A percentile compares a stretch with the other conserved stretches of the same genome.
phyloP scores from a whole-genome alignment of 2,888 invertebrate genomes.

The Acanthosoma haemorrhoidale region DNA sequence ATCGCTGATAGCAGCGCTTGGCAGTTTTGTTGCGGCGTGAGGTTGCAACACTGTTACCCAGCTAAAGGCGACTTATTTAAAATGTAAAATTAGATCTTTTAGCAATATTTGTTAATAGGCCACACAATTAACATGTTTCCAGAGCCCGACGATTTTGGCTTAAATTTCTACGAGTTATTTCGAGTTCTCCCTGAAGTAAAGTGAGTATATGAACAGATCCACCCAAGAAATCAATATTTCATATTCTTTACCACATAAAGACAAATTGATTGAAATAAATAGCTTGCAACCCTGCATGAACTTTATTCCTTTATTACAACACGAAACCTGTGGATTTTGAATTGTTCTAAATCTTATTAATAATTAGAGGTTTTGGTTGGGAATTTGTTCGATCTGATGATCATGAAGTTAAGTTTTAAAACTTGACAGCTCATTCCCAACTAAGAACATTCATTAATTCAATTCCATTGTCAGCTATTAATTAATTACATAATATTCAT shows the following conservation, averaged over 20 bases:
- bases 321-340: too few relatives aligned
- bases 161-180: slow-evolving; percentile 50
- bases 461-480: not conserved
- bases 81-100: not conserved
- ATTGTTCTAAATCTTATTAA: too few relatives aligned
- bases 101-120: not conserved
- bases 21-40: not conserved
- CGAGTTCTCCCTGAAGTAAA: slow-evolving; percentile 49
- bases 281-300: too few relatives aligned
- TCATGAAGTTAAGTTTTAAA: too few relatives aligned
- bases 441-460: not conserved
- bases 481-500: not conserved
- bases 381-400: too few relatives aligned
- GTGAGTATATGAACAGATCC: slow-evolving; percentile 44
- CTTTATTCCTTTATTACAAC: too few relatives aligned
- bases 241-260: slow-evolving; percentile 23
- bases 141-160: slow-evolving; percentile 48
- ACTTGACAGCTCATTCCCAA: too few relatives aligned
- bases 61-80: slow-evolving; percentile 2
- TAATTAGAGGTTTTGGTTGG: too few relatives aligned
- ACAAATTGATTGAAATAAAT: too few relatives aligned
- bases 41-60: not conserved
- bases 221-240: slow-evolving; percentile 44
- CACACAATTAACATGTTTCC: slow-evolving; percentile 45
- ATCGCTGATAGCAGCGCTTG: not conserved